Evolutionary conservation across 2,113 vertebrate species (phyloP), one percentile per base, ranked within the genome.

Genomic region (Merops nubicus): DNA sequence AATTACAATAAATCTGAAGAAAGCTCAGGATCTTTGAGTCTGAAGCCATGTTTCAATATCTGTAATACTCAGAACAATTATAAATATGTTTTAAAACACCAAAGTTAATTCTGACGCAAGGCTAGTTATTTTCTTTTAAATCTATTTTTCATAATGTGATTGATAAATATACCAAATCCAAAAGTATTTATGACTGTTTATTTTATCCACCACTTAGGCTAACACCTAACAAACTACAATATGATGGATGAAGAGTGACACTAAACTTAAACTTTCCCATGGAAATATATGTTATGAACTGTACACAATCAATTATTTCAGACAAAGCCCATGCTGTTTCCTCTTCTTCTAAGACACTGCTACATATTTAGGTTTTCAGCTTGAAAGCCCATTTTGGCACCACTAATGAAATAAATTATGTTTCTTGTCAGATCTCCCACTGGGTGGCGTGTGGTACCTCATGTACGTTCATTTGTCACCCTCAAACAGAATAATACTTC

Each of bases 331-430:
- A 91, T 89, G 83, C 87, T 83, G 76, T 73, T 94, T 84, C 54
- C 51, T 63, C 88, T 85, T 53, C 60, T 94, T 59, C 69, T 88
- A 84, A 83, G 92, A 82, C 84, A 76, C 26, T 88, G 67, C 80
- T 82, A 91, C 79, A 60, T 88, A 91, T 80, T 91, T 84, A 94
- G 57, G 80, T 85, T 94, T 96, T 96, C 91, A 96, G 87, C 81
- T 91, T 94, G 87, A 95, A 89, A 94, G 95, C 54, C 60, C 94
- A 95, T 94, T 96, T 91, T 97, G 96, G 94, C 96, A 92, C 76
- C 88, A 93, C 79, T 96, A 94, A 96, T 91, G 82, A 97, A 97
- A 97, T 97, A 97, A 98, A 96, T 94, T 95, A 95, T 97, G 95
- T 91, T 93, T 97, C 96, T 93, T 97, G 97, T 97, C 96, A 95